A percentile compares a stretch with the other conserved stretches of the same genome.
phyloP scores from a whole-genome alignment of 2,113 vertebrate species.

The Asarcornis scutulata region DNA sequence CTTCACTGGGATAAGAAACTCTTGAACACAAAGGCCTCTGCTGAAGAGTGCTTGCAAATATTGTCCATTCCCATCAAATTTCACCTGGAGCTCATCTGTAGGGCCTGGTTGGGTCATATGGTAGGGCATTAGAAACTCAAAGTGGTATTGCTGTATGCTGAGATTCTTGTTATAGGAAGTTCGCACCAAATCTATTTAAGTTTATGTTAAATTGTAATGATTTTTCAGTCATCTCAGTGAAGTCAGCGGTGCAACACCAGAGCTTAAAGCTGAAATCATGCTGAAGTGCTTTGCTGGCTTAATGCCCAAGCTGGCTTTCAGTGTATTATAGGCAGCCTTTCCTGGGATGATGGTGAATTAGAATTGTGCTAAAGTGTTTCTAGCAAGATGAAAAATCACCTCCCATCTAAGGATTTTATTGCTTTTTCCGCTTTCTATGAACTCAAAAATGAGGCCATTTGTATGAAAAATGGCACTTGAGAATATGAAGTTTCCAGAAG shows the following conservation, averaged over 20 bases:
- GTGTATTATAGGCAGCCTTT: constrained; percentile 32
- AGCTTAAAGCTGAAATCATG: constrained; percentile 39
- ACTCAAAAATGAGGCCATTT: constrained; percentile 29
- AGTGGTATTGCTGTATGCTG: background rate
- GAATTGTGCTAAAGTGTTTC: constrained; percentile 50
- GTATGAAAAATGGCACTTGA: constrained; percentile 41
- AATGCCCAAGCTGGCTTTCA: constrained; percentile 47
- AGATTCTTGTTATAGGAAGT: background rate
- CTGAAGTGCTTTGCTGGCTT: constrained; percentile 64
- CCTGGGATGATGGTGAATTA: constrained; percentile 41
- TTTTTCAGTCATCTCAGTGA: background rate
- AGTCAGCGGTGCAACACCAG: background rate
- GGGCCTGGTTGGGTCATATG: background rate
- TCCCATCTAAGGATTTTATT: constrained; percentile 49
- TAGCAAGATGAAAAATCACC: constrained; percentile 61
- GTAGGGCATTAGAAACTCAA: background rate
- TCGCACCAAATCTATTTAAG: background rate
- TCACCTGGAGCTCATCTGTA: constrained; percentile 46
- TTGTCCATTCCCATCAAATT: constrained; percentile 8
- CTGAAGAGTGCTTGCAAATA: constrained; percentile 16
- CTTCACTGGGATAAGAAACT: constrained; percentile 39
- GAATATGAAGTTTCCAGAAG: constrained; percentile 48
- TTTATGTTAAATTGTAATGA: constrained; percentile 14
- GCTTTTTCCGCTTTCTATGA: constrained; percentile 51
- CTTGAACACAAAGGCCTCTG: constrained; percentile 30